Conservation (phyloP, 2,888 invertebrate species). For the Mythimna loreyi region DNA sequence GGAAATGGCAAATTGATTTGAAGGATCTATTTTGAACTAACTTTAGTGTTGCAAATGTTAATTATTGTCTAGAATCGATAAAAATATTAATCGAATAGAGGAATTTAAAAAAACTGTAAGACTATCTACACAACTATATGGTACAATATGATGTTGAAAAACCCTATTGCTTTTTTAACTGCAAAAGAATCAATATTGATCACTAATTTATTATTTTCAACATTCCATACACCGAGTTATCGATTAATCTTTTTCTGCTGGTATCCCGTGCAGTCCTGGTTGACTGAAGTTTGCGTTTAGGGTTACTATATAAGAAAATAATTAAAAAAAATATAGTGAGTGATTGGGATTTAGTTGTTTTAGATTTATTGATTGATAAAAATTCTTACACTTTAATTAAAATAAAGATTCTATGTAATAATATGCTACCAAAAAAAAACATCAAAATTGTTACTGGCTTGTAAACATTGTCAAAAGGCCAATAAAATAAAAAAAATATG, state of each 20-base stretch:
- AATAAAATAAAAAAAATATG: conserved; percentile 34
- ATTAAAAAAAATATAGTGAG: not conserved
- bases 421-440: not conserved
- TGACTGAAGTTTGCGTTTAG: conserved; percentile 1
- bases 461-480: conserved; percentile 8
- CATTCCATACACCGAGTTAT: not conserved
- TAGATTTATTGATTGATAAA: not conserved
- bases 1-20: conserved; percentile 53
- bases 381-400: too few species aligned
- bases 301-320: conserved; percentile 11
- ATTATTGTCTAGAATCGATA: conserved; percentile 29
- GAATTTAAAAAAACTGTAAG: not conserved
- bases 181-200: not conserved
- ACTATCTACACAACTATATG: not conserved
- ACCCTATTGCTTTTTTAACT: not conserved
- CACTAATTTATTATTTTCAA: not conserved
- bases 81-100: not conserved
- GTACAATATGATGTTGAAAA: not conserved
- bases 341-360: too few species aligned
- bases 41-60: conserved; percentile 32
- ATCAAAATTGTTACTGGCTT: conserved; percentile 33
- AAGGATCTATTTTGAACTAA: conserved; percentile 47
- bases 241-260: not conserved
- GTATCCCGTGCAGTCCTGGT: not conserved
- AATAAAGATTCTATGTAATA: not conserved